Evolutionary conservation across 2,888 invertebrate genomes (phyloP).

Genomic region (Spatulosminthurus flaviceps): DNA sequence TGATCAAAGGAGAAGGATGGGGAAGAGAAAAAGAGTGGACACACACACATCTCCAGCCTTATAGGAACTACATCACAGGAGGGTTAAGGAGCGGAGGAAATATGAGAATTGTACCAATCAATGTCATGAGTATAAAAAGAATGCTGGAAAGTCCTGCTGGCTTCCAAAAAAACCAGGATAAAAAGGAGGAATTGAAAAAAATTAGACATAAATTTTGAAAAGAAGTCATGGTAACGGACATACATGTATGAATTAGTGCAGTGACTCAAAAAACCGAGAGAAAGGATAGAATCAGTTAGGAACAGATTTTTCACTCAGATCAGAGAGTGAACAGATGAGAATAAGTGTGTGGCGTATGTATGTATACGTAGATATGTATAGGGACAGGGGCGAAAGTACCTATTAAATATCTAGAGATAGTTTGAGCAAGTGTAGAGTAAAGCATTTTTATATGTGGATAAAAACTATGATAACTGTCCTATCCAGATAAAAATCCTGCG

Average conservation of each 20-base stretch:
- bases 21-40: background rate
- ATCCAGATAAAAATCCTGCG: background rate
- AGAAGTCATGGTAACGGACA: background rate
- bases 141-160: constrained; percentile 14
- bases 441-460: background rate
- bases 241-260: constrained; percentile 1
- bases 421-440: background rate
- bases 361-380: too few species aligned
- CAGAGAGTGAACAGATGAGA: background rate
- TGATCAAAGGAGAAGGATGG: constrained; percentile 8
- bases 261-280: background rate
- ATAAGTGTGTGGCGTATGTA: too few species aligned
- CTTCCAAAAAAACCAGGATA: background rate
- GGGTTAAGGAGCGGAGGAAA: background rate
- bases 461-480: constrained; percentile 15
- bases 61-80: background rate
- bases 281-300: background rate
- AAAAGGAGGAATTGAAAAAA: background rate
- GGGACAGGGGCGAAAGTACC: background rate
- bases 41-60: background rate
- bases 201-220: constrained; percentile 3
- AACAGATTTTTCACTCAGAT: background rate
- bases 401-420: background rate
- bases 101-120: constrained; percentile 13
- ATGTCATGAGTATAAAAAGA: background rate